Conservation (phyloP, 30 jellyfish, hydroid and myxozoan species). For the Pelagia noctiluca region DNA sequence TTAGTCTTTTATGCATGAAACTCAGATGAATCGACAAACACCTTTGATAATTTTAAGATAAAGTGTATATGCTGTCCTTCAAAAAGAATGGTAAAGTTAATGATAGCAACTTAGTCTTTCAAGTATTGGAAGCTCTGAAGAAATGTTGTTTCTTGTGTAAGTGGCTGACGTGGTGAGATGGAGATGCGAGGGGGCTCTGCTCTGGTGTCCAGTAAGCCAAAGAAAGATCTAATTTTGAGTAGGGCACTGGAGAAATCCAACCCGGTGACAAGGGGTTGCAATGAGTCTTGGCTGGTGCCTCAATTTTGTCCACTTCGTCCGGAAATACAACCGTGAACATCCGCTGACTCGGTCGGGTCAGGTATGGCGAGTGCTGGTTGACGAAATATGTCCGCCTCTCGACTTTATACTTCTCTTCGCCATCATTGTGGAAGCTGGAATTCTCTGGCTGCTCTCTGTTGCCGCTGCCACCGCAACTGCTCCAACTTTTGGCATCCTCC, state of each 20-base stretch:
- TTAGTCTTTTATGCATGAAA: no score
- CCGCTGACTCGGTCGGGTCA: constrained; percentile 3
- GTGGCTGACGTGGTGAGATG: constrained; percentile 42
- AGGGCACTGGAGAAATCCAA: constrained; percentile 68
- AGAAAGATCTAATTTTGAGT: constrained; percentile 42
- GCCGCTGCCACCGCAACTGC: no score
- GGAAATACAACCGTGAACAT: constrained; percentile 55
- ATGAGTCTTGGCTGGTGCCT: background rate
- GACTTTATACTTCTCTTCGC: background rate
- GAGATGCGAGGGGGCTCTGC: constrained; percentile 65
- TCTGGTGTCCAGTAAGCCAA: constrained; percentile 62
- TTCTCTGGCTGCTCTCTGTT: no score
- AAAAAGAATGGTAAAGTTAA: no score
- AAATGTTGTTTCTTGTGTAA: constrained; percentile 2
- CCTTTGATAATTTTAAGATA: no score
- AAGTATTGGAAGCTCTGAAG: background rate
- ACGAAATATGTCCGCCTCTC: constrained; percentile 23
- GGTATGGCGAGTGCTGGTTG: constrained; percentile 26
- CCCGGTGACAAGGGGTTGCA: constrained; percentile 49
- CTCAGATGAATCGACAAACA: no score
- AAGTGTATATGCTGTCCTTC: no score
- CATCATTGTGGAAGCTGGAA: no score
- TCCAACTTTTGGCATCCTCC: no score
- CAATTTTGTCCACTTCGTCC: constrained; percentile 44
- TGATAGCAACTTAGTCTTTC: background rate